Base-by-base conservation (phyloP, 2,888 invertebrate genomes). In the Drosophila neoperkinsi region DNA sequence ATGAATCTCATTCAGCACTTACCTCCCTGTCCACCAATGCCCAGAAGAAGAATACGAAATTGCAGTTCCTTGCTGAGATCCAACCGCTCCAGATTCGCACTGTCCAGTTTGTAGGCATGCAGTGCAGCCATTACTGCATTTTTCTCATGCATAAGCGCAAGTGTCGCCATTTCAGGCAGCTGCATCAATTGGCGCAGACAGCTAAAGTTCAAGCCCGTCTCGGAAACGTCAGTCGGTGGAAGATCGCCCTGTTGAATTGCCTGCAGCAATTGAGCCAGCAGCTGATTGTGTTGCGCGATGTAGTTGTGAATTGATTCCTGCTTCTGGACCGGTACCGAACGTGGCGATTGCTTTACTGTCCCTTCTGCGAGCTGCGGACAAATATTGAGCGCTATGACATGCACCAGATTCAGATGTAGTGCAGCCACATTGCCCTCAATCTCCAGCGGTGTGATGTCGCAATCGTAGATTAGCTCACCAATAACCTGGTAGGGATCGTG, bases 361-460 rank as follows among this genome's bases (percentile, higher is more conserved):
- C 64, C 79, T 16, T 79, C 79, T 0, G 80, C 74, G 16, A 92
- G 71, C 62, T 92, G 95, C 0, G 96, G 96, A 79, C 96, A 96
- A 86, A 96, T 96, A 91, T 96, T 96, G 4, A 96, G 93, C 4
- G 96, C 95, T 16, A 97, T 94, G 79, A 96, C 96, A 81, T 96
- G 96, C 57, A 96, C 95, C 61, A 96, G 94, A 94, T 97, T 96
- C 2, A 97, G 94, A 90, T 96, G 96, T 25, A 97, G 92, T 79
- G 95, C 95, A 38, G 94, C 94, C 71, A 96, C 96, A 82, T 96
- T 94, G 1, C 94, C 93, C 89, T 97, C 97, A 66, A 97, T 95
- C 84, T 95, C 95, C 3, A 95, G 94, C 0, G 96, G 96, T 5
- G 96, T 95, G 62, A 96, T 93, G 68, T 95, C 94, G 81, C 95